Percentiles rank a stretch among this genome's conserved stretches.
Conservation (phyloP, 2,888 invertebrate genomes). For the Sthenelais limicola region DNA sequence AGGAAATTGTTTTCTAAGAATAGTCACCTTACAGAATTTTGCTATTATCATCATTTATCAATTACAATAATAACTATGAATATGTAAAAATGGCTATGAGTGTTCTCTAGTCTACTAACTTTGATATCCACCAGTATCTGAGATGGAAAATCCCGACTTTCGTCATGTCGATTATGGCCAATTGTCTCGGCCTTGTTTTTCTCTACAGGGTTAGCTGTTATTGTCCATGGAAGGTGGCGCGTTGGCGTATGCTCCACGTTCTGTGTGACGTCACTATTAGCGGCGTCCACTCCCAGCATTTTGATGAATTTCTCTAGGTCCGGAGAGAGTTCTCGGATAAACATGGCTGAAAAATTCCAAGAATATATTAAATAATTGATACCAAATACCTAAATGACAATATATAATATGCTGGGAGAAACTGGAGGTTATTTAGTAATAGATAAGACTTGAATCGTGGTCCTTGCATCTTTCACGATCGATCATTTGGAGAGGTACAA, state of each 20-base stretch:
- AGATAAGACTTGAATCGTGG: too few species aligned
- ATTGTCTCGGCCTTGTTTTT: neutral
- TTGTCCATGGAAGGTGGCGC: neutral
- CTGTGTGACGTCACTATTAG: neutral
- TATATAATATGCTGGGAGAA: too few species aligned
- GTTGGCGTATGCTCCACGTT: neutral
- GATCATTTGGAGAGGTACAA: too few species aligned
- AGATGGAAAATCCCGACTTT: neutral
- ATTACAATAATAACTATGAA: too few species aligned
- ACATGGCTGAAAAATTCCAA: slow-evolving; percentile 18
- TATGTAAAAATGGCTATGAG: too few species aligned
- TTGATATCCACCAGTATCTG: slow-evolving; percentile 17
- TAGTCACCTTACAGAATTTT: too few species aligned
- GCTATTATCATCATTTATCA: too few species aligned
- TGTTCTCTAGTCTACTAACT: neutral
- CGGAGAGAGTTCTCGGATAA: slow-evolving; percentile 16
- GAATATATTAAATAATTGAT: too few species aligned
- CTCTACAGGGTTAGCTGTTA: neutral
- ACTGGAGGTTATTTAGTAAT: too few species aligned
- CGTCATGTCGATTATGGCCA: neutral
- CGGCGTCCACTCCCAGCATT: neutral
- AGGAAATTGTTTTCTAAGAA: too few species aligned
- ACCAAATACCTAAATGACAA: too few species aligned
- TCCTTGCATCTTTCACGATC: too few species aligned
- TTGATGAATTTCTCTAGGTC: slow-evolving; percentile 22